phyloP scores from a whole-genome alignment of 30 jellyfish, hydroid and myxozoan species.

The Sanderia malayensis region DNA sequence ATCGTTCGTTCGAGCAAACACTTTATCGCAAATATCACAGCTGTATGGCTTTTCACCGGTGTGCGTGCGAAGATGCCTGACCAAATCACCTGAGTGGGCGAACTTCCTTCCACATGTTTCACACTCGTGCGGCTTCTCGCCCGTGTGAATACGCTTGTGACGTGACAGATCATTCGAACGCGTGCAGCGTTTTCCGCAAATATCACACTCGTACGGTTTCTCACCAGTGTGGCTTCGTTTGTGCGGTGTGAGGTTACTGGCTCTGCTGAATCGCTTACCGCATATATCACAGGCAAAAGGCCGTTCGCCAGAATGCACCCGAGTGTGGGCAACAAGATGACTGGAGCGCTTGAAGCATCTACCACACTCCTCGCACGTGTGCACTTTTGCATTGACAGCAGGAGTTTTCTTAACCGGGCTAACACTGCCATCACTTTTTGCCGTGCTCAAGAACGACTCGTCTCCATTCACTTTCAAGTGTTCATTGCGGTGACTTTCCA shows the following conservation, averaged over 20 bases:
- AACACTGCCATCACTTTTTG: not conserved
- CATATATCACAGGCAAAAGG: constrained; percentile 88
- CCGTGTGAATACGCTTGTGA: constrained; percentile 93
- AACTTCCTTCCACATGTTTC: constrained; percentile 85
- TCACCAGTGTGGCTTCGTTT: constrained; percentile 93
- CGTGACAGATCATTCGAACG: constrained; percentile 87
- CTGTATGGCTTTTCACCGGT: constrained; percentile 96
- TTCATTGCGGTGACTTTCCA: constrained; percentile 41
- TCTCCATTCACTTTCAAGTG: constrained; percentile 21
- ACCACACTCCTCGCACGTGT: constrained; percentile 61
- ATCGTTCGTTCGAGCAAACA: constrained; percentile 64
- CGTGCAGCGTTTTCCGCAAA: constrained; percentile 85
- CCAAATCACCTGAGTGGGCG: constrained; percentile 89
- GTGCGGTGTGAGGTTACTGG: constrained; percentile 83
- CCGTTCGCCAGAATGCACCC: constrained; percentile 79
- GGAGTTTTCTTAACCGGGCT: not conserved
- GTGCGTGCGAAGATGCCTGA: constrained; percentile 84
- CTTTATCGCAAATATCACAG: constrained; percentile 81
- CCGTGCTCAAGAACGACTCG: constrained; percentile 8
- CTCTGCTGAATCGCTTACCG: constrained; percentile 90
- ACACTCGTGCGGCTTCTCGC: constrained; percentile 92
- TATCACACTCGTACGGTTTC: constrained; percentile 85
- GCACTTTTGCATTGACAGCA: constrained; percentile 8
- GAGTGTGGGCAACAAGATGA: constrained; percentile 55
- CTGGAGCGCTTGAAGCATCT: constrained; percentile 61